Evolutionary conservation across 2,113 vertebrate species (phyloP), one percentile per base, ranked within the genome.

Genomic region (Rhynchopsitta pachyrhyncha): DNA sequence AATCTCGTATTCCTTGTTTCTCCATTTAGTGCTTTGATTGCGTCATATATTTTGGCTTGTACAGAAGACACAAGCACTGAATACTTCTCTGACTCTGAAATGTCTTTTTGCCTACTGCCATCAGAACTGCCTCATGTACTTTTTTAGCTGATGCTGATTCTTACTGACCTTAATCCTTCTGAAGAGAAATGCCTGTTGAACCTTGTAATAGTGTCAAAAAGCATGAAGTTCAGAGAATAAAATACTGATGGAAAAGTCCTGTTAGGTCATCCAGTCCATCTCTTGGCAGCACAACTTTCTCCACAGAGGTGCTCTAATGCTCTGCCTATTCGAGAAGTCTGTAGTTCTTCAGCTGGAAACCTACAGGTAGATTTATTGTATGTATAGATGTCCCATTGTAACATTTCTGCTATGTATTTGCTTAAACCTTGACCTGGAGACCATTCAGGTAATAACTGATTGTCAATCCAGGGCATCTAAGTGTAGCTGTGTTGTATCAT

Each of bases 81-180:
- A 23, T 88, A 29, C 47, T 92, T 92, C 62, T 42, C 79, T 81
- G 77, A 79, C 49, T 82, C 19, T 4, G 10, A 80, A 80, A 83
- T 80, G 44, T 83, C 71, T 74, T 86, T 82, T 94, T 92, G 75
- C 59, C 62, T 57, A 41, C 70, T 96, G 94, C 94, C 60, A 85
- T 80, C 75, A 57, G 50, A 88, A 73, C 81, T 96, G 91, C 91
- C 83, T 93, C 82, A 5, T 93, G 91, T 76, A 94, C 86, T 97
- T 96, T 97, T 96, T 96, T 92, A 52, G 76, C 96, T 97, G 97
- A 97, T 42, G 93, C 79, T 97, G 93, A 97, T 97, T 96, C 94
- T 96, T 97, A 75, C 94, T 97, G 97, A 97, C 60, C 82, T 93
- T 96, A 97, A 96, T 97, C 94, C 89, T 63, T 96, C 91, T 94